Base-by-base conservation (phyloP, 2,888 invertebrate genomes). In the Acronicta leporina region DNA sequence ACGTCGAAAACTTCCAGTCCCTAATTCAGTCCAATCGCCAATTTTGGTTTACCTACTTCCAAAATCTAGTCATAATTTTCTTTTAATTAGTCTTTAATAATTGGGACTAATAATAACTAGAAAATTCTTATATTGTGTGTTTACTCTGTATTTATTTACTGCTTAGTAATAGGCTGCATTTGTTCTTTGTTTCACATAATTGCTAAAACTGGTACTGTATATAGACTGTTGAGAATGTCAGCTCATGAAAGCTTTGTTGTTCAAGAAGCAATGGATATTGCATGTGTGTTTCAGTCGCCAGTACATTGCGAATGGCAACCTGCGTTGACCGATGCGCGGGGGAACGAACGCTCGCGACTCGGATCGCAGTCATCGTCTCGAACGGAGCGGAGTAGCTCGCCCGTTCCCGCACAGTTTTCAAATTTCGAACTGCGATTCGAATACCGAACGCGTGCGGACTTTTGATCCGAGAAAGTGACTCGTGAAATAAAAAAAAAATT, bases 341-440 rank as follows among this genome's bases (percentile, higher is more conserved):
- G 88, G 90, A 90, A 88, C 84, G 88, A 83, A 86, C 89, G 86
- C 78, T 47, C 68, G 74, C 67, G 54, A 71, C 63, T 66, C 55
- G 63, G 63, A 69, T 69, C 75, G 80, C 92, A 94, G 94, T 94
- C 89, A 88, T 82, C 86, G 87, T 85, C 87, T 86, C 84, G 83
- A 79, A 77, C 78, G 86, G 89, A 85, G 85, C 88, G 90, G 79
- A 79, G 84, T 82, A 82, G 81, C 87, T 83, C 90, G 91, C 70
- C 79, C 83, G 83, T 82, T 79, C 79, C 79, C 66, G 54, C 65
- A 69, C 76, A 60, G 69, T 70, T 73, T 71, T 75, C 70, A 73
- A 82, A 71, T 67, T 70, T 68, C 82, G 78, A 82, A 78, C 75
- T 65, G 55, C 59, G 57, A 47, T 79, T 79, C 68, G 73, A 80